Base-by-base conservation (phyloP, 2,888 invertebrate species). In the Ophioninae sp. region DNA sequence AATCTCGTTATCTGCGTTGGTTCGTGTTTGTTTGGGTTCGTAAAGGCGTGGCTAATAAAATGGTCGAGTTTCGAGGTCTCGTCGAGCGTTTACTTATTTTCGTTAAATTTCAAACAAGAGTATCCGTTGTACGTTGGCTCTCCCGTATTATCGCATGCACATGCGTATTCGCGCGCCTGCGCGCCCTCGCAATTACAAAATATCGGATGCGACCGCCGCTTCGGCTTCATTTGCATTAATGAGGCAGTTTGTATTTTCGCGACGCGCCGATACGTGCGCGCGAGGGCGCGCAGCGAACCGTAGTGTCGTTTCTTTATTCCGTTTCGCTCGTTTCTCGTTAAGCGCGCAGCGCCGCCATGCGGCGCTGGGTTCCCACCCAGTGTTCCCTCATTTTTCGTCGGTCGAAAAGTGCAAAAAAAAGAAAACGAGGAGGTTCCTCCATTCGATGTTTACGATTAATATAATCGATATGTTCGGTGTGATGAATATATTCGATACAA, bases 141-240 rank as follows among this genome's bases (percentile, higher is more conserved):
- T 30, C 30, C 30, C 30, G 2, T 3, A 30, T 30, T 30, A 30
- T 30, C 17, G 17, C 51, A 17, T 23, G 23, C 30, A 58, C 44
- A 58, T n/a, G 9, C n/a, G 22, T n/a, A 10, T 9, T 30, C n/a
- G 20, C 37, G n/a, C 58, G 71, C 20, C 20, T 30, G n/a, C 37
- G 58, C 20, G n/a, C 56, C 30, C 65, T 20, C 20, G 37, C 56
- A 71, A 30, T 59, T 64, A 69, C 39, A 76, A 84, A 75, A 79
- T 76, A 82, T 84, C 69, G 81, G 72, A 84, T 58, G 79, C 74
- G 75, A 58, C 77, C 78, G 78, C 75, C 79, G 76, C 79, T 75
- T 78, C 76, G 51, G 73, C 81, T 75, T 85, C 76, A 86, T 87
- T 87, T 86, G 83, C 87, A 87, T 87, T 87, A 87, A 87, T 87